These are phyloP conservation scores for Apotomis turbidana DNA, from an alignment of 2,888 invertebrate species.

Conservation along the genomic window DNA sequence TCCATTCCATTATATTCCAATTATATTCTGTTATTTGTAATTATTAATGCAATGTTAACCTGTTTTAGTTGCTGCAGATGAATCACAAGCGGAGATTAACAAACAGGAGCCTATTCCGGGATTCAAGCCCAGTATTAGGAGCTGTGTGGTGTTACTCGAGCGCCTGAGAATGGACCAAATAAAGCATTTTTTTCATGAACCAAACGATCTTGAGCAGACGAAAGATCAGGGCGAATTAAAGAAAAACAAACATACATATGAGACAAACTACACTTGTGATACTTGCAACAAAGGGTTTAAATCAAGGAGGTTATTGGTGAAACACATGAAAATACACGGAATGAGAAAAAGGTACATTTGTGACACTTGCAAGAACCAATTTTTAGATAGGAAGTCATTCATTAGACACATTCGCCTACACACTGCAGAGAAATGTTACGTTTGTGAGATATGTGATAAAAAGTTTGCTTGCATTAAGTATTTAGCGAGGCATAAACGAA, in stretches of 20 bases:
- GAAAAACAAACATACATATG: background rate
- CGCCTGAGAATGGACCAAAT: background rate
- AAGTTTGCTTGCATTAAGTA: background rate
- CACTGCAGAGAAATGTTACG: background rate
- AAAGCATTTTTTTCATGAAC: background rate
- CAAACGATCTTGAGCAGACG: background rate
- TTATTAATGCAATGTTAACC: background rate
- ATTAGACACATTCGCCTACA: slow-evolving; percentile 1
- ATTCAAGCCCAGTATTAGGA: background rate
- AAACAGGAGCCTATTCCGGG: background rate
- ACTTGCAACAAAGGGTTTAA: background rate
- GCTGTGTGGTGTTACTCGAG: slow-evolving; percentile 8
- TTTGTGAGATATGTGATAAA: slow-evolving; percentile 3
- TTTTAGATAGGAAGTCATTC: background rate
- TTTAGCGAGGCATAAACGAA: slow-evolving; percentile 1
- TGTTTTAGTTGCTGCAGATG: background rate
- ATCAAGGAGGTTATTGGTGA: background rate
- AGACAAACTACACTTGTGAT: background rate
- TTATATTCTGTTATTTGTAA: background rate
- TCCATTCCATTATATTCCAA: too few species aligned
- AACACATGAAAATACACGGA: background rate
- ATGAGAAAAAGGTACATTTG: background rate
- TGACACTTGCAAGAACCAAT: slow-evolving; percentile 2
- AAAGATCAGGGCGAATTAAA: background rate
- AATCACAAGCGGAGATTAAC: background rate